Conservation (phyloP, 2,888 invertebrate species). For the Habroteleia sp. region DNA sequence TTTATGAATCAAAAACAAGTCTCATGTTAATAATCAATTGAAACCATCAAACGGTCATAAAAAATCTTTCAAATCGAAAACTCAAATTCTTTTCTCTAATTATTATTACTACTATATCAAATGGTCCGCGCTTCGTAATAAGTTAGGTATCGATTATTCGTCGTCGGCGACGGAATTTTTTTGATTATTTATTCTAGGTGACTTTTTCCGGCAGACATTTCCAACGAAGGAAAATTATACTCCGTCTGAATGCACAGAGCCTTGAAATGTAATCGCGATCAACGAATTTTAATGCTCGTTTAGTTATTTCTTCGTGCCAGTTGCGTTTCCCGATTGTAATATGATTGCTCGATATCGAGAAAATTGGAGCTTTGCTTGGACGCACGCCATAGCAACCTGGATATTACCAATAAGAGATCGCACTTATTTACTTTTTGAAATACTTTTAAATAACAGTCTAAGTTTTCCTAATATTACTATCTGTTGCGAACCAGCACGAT, state of each 20-base stretch:
- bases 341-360: constrained; percentile 77
- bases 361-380: constrained; percentile 76
- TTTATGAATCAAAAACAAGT: constrained; percentile 16
- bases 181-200: constrained; percentile 56
- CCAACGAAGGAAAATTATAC: constrained; percentile 60
- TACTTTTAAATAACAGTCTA: constrained; percentile 54
- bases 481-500: constrained; percentile 19
- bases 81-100: constrained; percentile 37
- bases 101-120: constrained; percentile 48
- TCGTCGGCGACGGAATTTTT: constrained; percentile 45
- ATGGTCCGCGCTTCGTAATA: constrained; percentile 28
- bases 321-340: constrained; percentile 76
- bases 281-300: constrained; percentile 64
- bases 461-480: constrained; percentile 12
- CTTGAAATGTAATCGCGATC: constrained; percentile 60
- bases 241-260: constrained; percentile 54
- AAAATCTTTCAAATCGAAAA: constrained; percentile 9
- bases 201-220: constrained; percentile 59
- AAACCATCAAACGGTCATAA: constrained; percentile 22
- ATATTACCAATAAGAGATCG: constrained; percentile 69
- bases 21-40: constrained; percentile 32
- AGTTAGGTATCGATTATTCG: constrained; percentile 55
- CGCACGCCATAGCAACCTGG: constrained; percentile 67
- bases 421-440: constrained; percentile 54
- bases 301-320: constrained; percentile 68